Base-by-base conservation (phyloP, 2,888 invertebrate genomes). In the Anoncus sp. region DNA sequence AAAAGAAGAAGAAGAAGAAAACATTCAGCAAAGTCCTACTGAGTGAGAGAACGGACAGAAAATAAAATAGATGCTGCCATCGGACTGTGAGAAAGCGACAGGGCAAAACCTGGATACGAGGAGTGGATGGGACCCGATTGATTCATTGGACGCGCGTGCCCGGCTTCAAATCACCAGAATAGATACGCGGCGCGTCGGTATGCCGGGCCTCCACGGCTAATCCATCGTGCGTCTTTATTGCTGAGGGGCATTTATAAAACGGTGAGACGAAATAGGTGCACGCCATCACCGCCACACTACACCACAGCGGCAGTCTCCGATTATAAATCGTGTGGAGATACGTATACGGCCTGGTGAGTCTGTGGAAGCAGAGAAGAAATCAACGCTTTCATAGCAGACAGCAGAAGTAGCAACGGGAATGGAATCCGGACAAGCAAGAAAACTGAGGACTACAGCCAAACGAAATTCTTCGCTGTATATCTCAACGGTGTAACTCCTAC, bases 121-220 rank as follows among this genome's bases (percentile, higher is more conserved):
- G 79, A 70, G 82, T 75, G 81, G 81, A 83, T 82, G 82, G 83
- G 82, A 85, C 80, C 81, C 89, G 88, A 91, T 91, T 91, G 91
- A 91, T 91, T 91, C 90, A 91, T 91, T 90, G 89, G 87, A 87
- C 90, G 89, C 91, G 91, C 91, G 91, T 90, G 91, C 89, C 89
- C 87, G 85, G 85, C 87, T 90, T 89, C 89, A 89, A 90, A 91
- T 90, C 90, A 90, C 91, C 87, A 90, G 90, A 91, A 91, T 91
- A 91, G 90, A 90, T 89, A 85, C 86, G 84, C 62, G 62, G 70
- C 71, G 87, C 85, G 85, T 84, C 85, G 90, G 89, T 88, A 91
- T 89, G 88, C 87, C 88, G 83, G 83, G 82, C 79, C 76, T 85
- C 82, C 87, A 86, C 86, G 85, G 85, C 89, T 90, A 90, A 91